Conservation (phyloP, 2,113 vertebrate species). For the Perognathus longimembris region DNA sequence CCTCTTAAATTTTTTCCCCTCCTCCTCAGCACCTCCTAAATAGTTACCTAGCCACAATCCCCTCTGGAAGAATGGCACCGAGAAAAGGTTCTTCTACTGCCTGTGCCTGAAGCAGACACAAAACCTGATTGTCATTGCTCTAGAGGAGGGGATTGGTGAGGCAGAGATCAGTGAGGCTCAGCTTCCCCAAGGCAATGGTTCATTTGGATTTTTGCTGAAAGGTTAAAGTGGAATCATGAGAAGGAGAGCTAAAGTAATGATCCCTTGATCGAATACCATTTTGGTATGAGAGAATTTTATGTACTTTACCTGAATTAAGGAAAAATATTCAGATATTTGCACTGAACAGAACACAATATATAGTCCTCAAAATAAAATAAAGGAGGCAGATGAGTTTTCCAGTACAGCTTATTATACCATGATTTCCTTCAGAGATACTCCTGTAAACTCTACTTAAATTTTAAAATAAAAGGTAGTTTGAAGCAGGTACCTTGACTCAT, state of each 20-base stretch:
- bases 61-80: not conserved
- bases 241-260: not conserved
- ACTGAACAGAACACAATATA: not conserved
- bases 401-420: not conserved
- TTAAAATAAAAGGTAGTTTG: too few species aligned
- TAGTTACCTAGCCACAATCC: too few species aligned
- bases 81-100: not conserved
- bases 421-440: not conserved
- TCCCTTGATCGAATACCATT: not conserved
- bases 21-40: too few species aligned
- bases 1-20: too few species aligned
- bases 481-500: too few species aligned
- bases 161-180: too few species aligned
- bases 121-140: not conserved
- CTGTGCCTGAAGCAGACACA: not conserved
- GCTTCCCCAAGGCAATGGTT: not conserved
- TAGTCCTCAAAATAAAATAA: not conserved
- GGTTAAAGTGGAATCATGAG: too few species aligned
- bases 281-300: not conserved
- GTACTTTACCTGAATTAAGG: not conserved
- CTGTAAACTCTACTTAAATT: too few species aligned
- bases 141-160: not conserved
- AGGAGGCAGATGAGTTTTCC: not conserved
- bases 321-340: not conserved
- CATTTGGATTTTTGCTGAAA: not conserved